Evolutionary conservation across 2,113 vertebrate genomes (phyloP).

Genomic region (Phrynocephalus versicolor): DNA sequence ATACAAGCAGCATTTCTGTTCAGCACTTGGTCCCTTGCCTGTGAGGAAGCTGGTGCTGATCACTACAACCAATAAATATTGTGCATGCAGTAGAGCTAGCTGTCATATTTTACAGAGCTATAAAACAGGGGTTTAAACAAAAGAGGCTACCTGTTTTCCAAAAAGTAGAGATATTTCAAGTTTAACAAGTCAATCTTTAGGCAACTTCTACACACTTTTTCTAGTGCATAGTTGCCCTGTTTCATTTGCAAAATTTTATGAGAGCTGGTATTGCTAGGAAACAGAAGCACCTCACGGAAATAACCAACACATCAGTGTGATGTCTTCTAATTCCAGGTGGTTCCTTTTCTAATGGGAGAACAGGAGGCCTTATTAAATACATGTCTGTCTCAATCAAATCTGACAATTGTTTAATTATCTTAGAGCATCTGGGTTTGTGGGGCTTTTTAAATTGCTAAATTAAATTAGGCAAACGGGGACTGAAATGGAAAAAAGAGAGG

Average conservation of each 20-base stretch:
- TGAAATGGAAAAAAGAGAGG: constrained; percentile 15
- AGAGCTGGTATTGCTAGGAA: neutral
- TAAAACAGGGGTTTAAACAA: constrained; percentile 31
- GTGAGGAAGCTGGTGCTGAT: constrained; percentile 25
- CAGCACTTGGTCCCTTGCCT: neutral
- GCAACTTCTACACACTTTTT: neutral
- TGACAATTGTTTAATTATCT: constrained; percentile 38
- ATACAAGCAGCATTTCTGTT: neutral
- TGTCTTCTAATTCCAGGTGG: constrained; percentile 24
- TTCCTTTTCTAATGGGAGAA: constrained; percentile 36
- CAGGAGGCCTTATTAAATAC: neutral
- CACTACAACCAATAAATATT: constrained; percentile 33
- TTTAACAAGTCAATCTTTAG: constrained; percentile 10
- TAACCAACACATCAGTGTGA: constrained; percentile 13
- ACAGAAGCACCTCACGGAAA: constrained; percentile 12
- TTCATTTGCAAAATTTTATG: neutral
- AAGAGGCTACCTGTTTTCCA: constrained; percentile 15
- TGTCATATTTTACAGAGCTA: constrained; percentile 38
- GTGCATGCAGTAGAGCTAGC: constrained; percentile 14
- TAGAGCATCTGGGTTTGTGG: neutral
- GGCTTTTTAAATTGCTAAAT: constrained; percentile 4
- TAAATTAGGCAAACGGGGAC: constrained; percentile 23
- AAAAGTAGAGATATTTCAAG: constrained; percentile 8
- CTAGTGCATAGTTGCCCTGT: neutral
- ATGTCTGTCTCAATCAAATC: constrained; percentile 16